Percentiles rank a stretch among this genome's conserved stretches.
These are phyloP conservation scores for Deroplatys truncata DNA, from an alignment of 2,888 invertebrate genomes.

Conservation along the genomic window DNA sequence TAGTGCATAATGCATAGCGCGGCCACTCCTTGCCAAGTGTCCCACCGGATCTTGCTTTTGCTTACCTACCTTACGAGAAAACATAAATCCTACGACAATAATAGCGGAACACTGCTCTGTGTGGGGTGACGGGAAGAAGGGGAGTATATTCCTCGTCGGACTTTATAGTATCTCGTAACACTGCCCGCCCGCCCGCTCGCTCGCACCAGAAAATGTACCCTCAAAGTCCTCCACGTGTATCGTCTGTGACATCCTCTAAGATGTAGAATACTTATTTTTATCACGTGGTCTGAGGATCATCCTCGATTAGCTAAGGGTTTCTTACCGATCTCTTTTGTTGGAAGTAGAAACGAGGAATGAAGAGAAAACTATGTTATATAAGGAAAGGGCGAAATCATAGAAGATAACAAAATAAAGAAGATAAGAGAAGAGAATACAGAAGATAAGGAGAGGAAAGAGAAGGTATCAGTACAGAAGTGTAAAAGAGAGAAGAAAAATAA, in stretches of 20 bases:
- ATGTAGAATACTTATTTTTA: no score
- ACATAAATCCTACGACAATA: not conserved
- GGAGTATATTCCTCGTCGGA: not conserved
- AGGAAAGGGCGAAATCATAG: no score
- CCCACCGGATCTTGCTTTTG: not conserved
- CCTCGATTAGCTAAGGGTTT: no score
- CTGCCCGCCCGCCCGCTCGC: not conserved
- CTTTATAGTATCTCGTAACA: not conserved
- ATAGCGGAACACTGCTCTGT: not conserved
- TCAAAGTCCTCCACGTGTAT: not conserved
- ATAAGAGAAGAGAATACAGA: no score
- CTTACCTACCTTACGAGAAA: not conserved
- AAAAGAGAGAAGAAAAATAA: not conserved
- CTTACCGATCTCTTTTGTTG: no score
- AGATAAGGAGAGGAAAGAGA: not conserved
- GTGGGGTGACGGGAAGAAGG: not conserved
- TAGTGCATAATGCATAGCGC: not conserved
- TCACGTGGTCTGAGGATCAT: no score
- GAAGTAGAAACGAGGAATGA: no score
- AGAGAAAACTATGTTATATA: no score
- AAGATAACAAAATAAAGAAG: no score
- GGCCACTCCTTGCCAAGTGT: not conserved
- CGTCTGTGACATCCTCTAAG: no score
- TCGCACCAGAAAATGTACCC: not conserved
- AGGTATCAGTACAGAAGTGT: not conserved